phyloP scores from a whole-genome alignment of 1,140 invertebrate species.

The Cydia splendana region DNA sequence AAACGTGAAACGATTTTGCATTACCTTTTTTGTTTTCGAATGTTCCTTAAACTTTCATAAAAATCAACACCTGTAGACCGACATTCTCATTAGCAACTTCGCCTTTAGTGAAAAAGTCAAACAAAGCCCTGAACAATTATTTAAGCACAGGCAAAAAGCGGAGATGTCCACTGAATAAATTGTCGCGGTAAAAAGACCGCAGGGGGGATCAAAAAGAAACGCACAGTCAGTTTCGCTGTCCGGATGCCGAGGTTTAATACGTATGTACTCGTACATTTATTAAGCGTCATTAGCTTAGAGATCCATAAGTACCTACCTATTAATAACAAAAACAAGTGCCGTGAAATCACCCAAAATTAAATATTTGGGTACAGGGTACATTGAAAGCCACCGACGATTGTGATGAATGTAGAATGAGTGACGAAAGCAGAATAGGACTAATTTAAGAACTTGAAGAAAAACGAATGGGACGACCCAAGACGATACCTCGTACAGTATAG shows the following conservation, averaged over 20 bases:
- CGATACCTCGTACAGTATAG: too few species aligned
- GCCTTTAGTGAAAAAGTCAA: slow-evolving; percentile 40
- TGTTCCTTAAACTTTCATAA: neutral
- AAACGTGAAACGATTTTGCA: too few species aligned
- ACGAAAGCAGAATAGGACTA: too few species aligned
- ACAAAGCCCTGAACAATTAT: slow-evolving; percentile 61
- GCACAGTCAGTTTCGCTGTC: neutral
- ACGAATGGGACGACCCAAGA: too few species aligned
- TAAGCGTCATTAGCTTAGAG: too few species aligned
- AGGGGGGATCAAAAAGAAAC: slow-evolving; percentile 39
- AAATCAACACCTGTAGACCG: neutral
- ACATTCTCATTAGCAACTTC: slow-evolving; percentile 5
- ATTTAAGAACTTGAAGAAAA: too few species aligned
- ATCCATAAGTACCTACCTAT: too few species aligned
- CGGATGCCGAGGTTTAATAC: neutral
- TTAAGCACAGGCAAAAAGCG: slow-evolving; percentile 59
- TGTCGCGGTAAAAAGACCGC: slow-evolving; percentile 42
- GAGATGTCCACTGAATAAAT: slow-evolving; percentile 61
- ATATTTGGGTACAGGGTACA: too few species aligned
- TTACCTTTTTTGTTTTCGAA: neutral
- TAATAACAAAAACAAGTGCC: too few species aligned
- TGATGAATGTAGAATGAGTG: too few species aligned
- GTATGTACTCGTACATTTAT: neutral
- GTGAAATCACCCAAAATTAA: too few species aligned
- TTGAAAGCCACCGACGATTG: too few species aligned